Base-by-base conservation (phyloP, 2,797 vertebrate species). In the Protonibea diacanthus region DNA sequence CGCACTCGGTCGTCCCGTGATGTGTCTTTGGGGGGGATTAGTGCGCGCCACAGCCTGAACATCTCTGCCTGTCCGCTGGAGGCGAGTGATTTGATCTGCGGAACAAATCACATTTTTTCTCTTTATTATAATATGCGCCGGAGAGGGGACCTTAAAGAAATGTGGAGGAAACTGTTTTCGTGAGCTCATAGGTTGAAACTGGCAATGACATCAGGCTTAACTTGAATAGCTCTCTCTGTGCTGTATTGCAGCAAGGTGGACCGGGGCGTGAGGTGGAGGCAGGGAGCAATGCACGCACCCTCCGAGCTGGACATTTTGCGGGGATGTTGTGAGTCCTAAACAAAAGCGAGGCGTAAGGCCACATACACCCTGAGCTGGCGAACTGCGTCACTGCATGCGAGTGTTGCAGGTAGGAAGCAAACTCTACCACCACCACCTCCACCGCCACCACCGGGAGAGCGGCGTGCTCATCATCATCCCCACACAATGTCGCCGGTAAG, bases 351-450 rank as follows among this genome's bases (percentile, higher is more conserved):
- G 29, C 75, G 25, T 55, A 51, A 77, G 83, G 84, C 87, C 83
- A 38, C 33, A 79, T 52, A 82, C 81, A 91, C 75, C 83, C 81
- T 60, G 86, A 91, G 86, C 93, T 87, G 89, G 85, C 66, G 82
- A 94, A 95, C 93, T 96, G 95, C 95, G 95, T 96, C 95, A 96
- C 87, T 86, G 90, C 75, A 80, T 57, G 79, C 65, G 76, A 79
- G 80, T 83, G 86, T 87, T 93, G 94, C 95, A 96, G 96, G 96
- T 96, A 85, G 74, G 81, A 85, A 73, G 86, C 84, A 70, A 89
- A 91, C 86, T 87, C 90, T 83, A 53, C 79, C 69, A 21, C 76
- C 88, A 53, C n/a, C 49, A 4, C 51, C 51, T 1, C 21, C 51
- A 14, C 5, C 60, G 23, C 86, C 81, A 53, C 76, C 73, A 27